Conservation (phyloP, 2,888 invertebrate genomes). For the Polydrusus tereticollis region DNA sequence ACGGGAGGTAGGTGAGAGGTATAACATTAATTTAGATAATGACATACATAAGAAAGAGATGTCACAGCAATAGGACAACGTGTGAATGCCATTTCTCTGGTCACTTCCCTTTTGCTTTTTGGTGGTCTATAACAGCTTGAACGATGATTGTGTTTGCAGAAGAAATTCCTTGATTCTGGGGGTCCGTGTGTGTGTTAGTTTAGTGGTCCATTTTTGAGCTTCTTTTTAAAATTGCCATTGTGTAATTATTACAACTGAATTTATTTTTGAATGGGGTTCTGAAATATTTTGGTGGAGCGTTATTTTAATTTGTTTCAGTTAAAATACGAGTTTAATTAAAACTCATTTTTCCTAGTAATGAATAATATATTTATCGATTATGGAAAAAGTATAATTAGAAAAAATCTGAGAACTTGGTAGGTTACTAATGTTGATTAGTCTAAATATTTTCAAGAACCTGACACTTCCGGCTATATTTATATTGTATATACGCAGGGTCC, state of each 20-base stretch:
- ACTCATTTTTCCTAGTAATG: too few species aligned
- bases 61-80: conserved; percentile 69
- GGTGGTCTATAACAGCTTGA: conserved; percentile 36
- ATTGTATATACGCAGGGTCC: too few species aligned
- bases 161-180: background rate
- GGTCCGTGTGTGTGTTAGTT: background rate
- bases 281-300: background rate
- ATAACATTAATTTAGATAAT: conserved; percentile 69
- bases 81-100: conserved; percentile 68
- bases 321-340: too few species aligned
- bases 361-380: too few species aligned
- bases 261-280: background rate
- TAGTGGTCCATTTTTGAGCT: background rate
- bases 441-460: too few species aligned
- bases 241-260: background rate
- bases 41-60: conserved; percentile 68
- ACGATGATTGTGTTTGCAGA: conserved; percentile 10
- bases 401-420: too few species aligned
- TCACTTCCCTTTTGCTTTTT: conserved; percentile 61
- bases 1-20: conserved; percentile 56
- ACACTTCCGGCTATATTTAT: too few species aligned
- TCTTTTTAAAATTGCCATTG: background rate
- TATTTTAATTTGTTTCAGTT: background rate
- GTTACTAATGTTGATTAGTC: too few species aligned
- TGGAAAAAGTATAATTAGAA: too few species aligned